Base-by-base conservation (phyloP, 2,113 vertebrate species). In the Progne subis region DNA sequence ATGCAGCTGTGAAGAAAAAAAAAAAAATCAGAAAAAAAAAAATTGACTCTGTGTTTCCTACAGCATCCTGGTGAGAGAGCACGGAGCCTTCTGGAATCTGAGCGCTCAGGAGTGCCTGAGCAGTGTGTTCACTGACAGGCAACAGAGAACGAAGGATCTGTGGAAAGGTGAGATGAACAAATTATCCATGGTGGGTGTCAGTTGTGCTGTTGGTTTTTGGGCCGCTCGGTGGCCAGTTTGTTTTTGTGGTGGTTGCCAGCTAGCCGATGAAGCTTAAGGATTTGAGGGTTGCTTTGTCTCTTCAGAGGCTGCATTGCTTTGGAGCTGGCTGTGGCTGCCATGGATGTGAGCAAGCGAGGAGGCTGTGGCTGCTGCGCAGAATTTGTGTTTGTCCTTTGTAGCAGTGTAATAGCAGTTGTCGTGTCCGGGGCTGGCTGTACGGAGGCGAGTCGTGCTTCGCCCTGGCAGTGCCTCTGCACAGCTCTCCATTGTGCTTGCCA, bases 1-100 rank as follows among this genome's bases (percentile, higher is more conserved):
- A 96, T 98, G 98, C 97, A 96, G 96, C 97, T 97, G 96, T 97
- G 69, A 91, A 9, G 26, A 81, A 79, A 69, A 71, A 56, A 39
- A 57, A 74, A 47, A 37, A 37, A 37, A 31, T 26, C 17, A 9
- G 25, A 20, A 21, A 20, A 83, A 70, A 41, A 43, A 80, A 80
- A 44, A 25, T 72, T 84, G 83, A 81, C 65, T 94, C 77, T 88
- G 8, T 95, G 44, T 93, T 91, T 91, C 75, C 72, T 44, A 44
- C 57, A 94, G 94, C 86, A 71, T 91, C 69, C 74, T 79, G 61
- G 86, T 75, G 74, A 76, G 53, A 92, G 44, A 95, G 74, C 61
- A 31, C 20, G 0, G 88, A 95, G 84, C 65, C 46, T 8, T 29
- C 86, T 87, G 93, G 89, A 91, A 87, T 80, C 61, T 0, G 18